Conservation (phyloP, 2,888 invertebrate species). For the Cheilosia vulpina region DNA sequence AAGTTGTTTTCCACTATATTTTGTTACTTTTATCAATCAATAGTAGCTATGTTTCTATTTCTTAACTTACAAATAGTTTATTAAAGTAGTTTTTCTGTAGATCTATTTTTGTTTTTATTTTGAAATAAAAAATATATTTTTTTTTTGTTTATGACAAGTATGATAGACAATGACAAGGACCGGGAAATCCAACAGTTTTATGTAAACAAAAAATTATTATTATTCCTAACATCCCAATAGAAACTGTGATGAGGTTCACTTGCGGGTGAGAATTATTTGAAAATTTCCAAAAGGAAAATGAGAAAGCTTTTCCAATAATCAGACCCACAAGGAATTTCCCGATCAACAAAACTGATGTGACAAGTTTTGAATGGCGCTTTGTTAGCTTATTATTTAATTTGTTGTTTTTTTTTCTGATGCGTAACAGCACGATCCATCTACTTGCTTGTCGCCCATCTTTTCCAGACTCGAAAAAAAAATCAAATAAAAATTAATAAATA, state of each 20-base stretch:
- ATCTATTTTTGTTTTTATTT: slow-evolving; percentile 26
- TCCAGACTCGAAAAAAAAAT: slow-evolving; percentile 78
- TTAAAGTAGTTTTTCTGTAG: slow-evolving; percentile 40
- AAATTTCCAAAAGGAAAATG: slow-evolving; percentile 48
- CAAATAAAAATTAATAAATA: neutral
- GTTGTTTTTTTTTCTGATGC: slow-evolving; percentile 40
- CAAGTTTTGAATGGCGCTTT: slow-evolving; percentile 79
- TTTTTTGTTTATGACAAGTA: slow-evolving; percentile 28
- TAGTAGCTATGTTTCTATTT: slow-evolving; percentile 47
- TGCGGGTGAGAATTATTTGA: slow-evolving; percentile 58
- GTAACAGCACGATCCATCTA: slow-evolving; percentile 79
- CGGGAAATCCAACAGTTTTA: slow-evolving; percentile 83
- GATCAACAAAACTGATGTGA: slow-evolving; percentile 84
- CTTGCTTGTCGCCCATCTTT: slow-evolving; percentile 83
- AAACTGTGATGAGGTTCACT: slow-evolving; percentile 53
- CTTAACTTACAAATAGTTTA: slow-evolving; percentile 50
- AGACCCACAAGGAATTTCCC: slow-evolving; percentile 82
- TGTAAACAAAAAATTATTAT: slow-evolving; percentile 21
- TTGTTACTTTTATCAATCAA: slow-evolving; percentile 34
- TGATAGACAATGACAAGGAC: slow-evolving; percentile 81
- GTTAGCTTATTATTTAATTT: slow-evolving; percentile 12
- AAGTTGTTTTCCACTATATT: slow-evolving; percentile 32
- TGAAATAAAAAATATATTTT: slow-evolving; percentile 18
- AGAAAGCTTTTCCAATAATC: slow-evolving; percentile 50
- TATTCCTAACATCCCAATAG: slow-evolving; percentile 44